Percentiles rank a stretch among this genome's conserved stretches.
These are phyloP conservation scores for Cerastoderma edule DNA, from an alignment of 2,888 invertebrate species.

Conservation along the genomic window DNA sequence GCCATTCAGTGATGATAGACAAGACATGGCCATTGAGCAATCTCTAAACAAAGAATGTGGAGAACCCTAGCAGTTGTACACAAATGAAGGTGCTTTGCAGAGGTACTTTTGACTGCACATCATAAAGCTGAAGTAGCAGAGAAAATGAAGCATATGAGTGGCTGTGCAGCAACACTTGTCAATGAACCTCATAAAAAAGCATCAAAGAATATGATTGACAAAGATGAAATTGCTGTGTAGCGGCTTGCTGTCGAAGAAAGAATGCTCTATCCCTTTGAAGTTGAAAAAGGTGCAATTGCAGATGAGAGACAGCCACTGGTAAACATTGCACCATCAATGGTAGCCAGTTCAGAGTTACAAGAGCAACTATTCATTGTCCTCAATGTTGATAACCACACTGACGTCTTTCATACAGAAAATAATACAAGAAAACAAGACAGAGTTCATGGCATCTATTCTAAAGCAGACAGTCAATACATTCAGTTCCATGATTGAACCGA, in stretches of 20 bases:
- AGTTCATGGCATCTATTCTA: conserved; percentile 17
- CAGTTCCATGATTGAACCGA: conserved; percentile 11
- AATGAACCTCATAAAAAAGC: conserved; percentile 22
- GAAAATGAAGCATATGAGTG: conserved; percentile 17
- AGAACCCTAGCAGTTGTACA: conserved; percentile 29
- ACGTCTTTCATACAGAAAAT: conserved; percentile 10
- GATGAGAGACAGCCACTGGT: conserved; percentile 28
- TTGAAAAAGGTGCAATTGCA: conserved; percentile 25
- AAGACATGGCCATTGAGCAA: conserved; percentile 39
- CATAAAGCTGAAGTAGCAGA: conserved; percentile 29
- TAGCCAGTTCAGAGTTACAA: conserved; percentile 17
- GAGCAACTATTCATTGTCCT: conserved; percentile 1
- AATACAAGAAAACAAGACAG: conserved; percentile 6
- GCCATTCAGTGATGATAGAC: conserved; percentile 36
- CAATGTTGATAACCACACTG: neutral
- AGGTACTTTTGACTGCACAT: conserved; percentile 35
- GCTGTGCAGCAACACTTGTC: neutral
- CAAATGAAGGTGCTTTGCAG: conserved; percentile 27
- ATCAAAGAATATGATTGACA: neutral
- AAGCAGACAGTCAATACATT: conserved; percentile 18
- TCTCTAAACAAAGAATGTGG: conserved; percentile 36
- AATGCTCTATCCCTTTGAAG: conserved; percentile 32
- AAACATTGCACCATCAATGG: conserved; percentile 34
- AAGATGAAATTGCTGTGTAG: conserved; percentile 23
- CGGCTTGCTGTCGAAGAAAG: conserved; percentile 16